Evolutionary conservation across 2,797 vertebrate species (phyloP), one percentile per base, ranked within the genome.

Genomic region (Aulostomus chinensis): DNA sequence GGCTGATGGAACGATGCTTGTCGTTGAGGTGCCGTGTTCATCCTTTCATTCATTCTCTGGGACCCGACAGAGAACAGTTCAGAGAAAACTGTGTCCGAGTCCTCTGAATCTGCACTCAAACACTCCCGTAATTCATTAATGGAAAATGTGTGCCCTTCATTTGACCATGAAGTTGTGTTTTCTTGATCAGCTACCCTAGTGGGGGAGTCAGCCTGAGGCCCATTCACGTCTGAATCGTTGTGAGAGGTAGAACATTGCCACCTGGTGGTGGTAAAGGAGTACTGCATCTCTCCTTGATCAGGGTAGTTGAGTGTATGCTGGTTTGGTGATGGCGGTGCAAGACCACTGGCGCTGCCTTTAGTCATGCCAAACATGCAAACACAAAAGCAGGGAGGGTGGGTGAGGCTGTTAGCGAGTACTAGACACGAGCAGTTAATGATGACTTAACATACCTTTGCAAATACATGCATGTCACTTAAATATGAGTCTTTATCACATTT

Each of bases 291-390:
- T 45, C 46, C 51, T 21, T 41, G 69, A 11, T 14, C 68, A 59
- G 22, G 33, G 56, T 67, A 52, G 58, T 45, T 35, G 55, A 53
- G 62, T 53, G 74, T 50, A 54, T 68, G 69, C 47, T 40, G 84
- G 21, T 60, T 76, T 31, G 63, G 31, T 24, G 78, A 30, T 2
- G 71, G 55, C 36, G 48, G 55, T 28, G 71, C 57, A 43, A 80
- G 68, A 40, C 68, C 56, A 9, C 55, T 56, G 73, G 48, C 5
- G 61, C 72, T 76, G 61, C 79, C 92, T 93, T 92, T 78, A 81
- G 67, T 73, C 42, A 73, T 68, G 82, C 42, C 77, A 90, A 80
- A 88, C 90, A 92, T 92, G 89, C 86, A 92, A 91, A 92, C 80
- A 90, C 58, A 92, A 88, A 73, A 88, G 89, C 78, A 81, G 63